Base-by-base conservation (phyloP, 2,113 vertebrate species). In the Sebastes schlegelii region DNA sequence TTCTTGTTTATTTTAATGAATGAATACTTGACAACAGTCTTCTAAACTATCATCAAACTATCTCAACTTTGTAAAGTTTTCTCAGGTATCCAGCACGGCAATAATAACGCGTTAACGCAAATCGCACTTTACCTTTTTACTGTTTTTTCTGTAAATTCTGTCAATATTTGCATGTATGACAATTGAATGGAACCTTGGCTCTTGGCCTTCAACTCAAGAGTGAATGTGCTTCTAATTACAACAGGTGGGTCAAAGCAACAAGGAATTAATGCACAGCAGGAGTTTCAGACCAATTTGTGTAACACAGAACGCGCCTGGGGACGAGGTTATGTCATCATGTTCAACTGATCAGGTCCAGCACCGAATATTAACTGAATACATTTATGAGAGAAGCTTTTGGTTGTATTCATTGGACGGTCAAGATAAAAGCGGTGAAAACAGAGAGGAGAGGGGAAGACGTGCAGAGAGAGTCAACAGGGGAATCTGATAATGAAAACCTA, bases 401-500 rank as follows among this genome's bases (percentile, higher is more conserved):
- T 66, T 23, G 75, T 68, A 74, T 80, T 80, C 63, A 78, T 65
- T 5, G 4, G 64, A 40, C 3, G 71, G 6, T 74, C 72, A 85
- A 76, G 71, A 69, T 74, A 84, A 16, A 77, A 80, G 68, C 45
- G 45, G 45, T 46, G 74, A 72, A 85, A 83, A 86, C 80, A 74
- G 66, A 85, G 70, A 51, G 13, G 14, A 62, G 74, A 80, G 63
- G 54, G 62, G 26, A 6, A 55, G 76, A 13, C 13, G 5, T 77
- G 82, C 68, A 77, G 79, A 76, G 60, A 8, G 51, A 82, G 70
- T 26, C 80, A 57, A 86, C 17, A 0, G 82, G 70, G 69, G 78
- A 51, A 51, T 62, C 67, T 65, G 83, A 79, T 92, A 86, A 86
- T 83, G 76, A 86, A 88, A 84, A 82, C 85, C 89, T 19, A 72